Evolutionary conservation across 35 echinoderm and acorn worm genomes (phyloP).

Genomic region (Heliocidaris erythrogramma): DNA sequence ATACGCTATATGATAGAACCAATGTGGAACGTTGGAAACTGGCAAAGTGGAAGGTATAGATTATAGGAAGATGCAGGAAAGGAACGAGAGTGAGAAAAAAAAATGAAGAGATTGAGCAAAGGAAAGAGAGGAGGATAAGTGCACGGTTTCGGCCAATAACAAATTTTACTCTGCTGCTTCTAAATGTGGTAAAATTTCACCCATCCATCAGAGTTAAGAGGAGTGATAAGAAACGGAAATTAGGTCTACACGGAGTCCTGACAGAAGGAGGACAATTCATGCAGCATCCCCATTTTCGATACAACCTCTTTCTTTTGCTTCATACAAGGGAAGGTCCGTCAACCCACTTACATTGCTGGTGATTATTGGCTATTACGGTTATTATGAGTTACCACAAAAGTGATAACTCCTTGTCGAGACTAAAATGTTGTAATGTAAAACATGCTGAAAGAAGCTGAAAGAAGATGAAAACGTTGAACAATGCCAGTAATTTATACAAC

Average conservation of each 20-base stretch:
- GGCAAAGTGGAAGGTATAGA: not conserved
- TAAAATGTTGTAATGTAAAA: too few relatives aligned
- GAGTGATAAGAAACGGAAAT: constrained; percentile 24
- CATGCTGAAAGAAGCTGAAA: too few relatives aligned
- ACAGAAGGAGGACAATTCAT: not conserved
- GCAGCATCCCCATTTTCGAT: not conserved
- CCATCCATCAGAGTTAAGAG: constrained; percentile 24
- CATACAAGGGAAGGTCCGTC: not conserved
- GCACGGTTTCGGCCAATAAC: not conserved
- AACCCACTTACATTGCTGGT: not conserved
- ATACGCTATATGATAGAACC: too few relatives aligned
- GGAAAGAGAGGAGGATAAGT: not conserved
- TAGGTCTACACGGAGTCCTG: not conserved
- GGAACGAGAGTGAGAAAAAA: not conserved
- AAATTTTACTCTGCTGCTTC: not conserved
- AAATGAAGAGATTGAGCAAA: not conserved
- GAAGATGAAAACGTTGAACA: too few relatives aligned
- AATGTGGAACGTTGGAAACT: too few relatives aligned
- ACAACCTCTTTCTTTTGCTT: not conserved
- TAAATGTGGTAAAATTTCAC: not conserved
- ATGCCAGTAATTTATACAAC: too few relatives aligned
- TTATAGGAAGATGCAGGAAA: not conserved
- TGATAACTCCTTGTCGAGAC: too few relatives aligned
- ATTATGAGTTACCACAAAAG: too few relatives aligned
- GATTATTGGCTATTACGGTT: not conserved